These are phyloP conservation scores for Tinamus guttatus DNA, from an alignment of 2,113 vertebrate species.

Conservation along the genomic window DNA sequence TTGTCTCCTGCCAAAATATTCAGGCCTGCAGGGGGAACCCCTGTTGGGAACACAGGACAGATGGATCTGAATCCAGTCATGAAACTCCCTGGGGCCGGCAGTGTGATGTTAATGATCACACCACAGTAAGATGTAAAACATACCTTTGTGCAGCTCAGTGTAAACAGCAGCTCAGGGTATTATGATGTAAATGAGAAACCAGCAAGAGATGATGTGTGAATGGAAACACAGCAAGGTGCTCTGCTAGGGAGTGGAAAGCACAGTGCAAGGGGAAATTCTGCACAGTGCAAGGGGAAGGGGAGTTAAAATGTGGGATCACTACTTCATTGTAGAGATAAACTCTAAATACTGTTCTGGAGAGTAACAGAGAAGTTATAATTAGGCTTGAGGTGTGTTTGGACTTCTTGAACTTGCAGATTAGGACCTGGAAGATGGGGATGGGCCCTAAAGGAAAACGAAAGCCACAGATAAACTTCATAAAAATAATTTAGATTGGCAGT, in stretches of 20 bases:
- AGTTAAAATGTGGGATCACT: not conserved
- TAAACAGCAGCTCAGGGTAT: constrained; percentile 67
- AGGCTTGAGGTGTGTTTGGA: not conserved
- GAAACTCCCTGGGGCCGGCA: constrained; percentile 69
- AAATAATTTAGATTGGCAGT: not conserved
- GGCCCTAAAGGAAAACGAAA: not conserved
- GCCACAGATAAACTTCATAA: not conserved
- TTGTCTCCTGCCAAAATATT: constrained; percentile 69
- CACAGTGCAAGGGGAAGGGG: not conserved
- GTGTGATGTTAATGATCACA: constrained; percentile 75
- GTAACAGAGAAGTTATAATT: not conserved
- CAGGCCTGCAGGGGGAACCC: constrained; percentile 59
- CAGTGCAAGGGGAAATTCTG: constrained; percentile 27
- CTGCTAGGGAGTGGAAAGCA: constrained; percentile 1
- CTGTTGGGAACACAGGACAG: constrained; percentile 70
- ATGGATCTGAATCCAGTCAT: constrained; percentile 71
- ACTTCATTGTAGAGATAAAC: not conserved
- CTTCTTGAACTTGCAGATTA: not conserved
- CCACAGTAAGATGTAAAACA: constrained; percentile 65
- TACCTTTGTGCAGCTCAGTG: constrained; percentile 69
- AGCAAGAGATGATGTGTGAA: constrained; percentile 69
- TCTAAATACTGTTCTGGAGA: not conserved
- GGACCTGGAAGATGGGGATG: not conserved
- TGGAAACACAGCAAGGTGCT: constrained; percentile 69
- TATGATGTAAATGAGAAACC: constrained; percentile 77